These are phyloP conservation scores for Xyrauchen texanus DNA, from an alignment of 2,113 vertebrate genomes.

Conservation along the genomic window DNA sequence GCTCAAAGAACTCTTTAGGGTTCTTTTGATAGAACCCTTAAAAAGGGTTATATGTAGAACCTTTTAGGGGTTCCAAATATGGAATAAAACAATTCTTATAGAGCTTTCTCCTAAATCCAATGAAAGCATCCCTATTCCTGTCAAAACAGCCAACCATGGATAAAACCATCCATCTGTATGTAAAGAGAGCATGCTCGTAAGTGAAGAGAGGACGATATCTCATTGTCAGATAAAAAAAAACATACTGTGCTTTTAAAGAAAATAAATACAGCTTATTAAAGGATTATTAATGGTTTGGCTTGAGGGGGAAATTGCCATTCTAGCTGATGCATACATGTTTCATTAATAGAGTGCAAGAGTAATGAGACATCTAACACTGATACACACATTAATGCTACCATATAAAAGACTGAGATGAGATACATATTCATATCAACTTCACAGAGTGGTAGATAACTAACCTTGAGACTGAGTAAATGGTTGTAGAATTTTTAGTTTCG, in stretches of 20 bases:
- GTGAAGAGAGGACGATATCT: background rate
- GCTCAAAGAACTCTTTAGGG: no score
- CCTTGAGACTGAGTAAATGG: no score
- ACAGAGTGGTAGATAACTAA: no score
- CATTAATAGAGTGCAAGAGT: slow-evolving; percentile 26
- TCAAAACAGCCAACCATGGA: background rate
- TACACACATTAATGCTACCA: slow-evolving; percentile 31
- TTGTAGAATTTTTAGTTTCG: no score
- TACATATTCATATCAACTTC: no score
- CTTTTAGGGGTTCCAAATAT: no score
- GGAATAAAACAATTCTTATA: no score
- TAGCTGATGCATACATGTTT: slow-evolving; percentile 50
- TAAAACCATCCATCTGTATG: background rate
- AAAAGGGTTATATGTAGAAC: no score
- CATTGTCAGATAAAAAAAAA: slow-evolving; percentile 26
- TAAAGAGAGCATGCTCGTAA: background rate
- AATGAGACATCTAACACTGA: slow-evolving; percentile 36
- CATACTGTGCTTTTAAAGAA: slow-evolving; percentile 29
- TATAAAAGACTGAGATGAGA: background rate
- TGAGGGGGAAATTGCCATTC: slow-evolving; percentile 44
- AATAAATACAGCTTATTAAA: slow-evolving; percentile 51
- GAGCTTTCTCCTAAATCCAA: no score
- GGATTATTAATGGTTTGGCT: slow-evolving; percentile 48
- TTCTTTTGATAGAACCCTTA: no score
- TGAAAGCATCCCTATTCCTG: no score